phyloP scores from a whole-genome alignment of 2,888 invertebrate genomes.

The Agrotis segetum region DNA sequence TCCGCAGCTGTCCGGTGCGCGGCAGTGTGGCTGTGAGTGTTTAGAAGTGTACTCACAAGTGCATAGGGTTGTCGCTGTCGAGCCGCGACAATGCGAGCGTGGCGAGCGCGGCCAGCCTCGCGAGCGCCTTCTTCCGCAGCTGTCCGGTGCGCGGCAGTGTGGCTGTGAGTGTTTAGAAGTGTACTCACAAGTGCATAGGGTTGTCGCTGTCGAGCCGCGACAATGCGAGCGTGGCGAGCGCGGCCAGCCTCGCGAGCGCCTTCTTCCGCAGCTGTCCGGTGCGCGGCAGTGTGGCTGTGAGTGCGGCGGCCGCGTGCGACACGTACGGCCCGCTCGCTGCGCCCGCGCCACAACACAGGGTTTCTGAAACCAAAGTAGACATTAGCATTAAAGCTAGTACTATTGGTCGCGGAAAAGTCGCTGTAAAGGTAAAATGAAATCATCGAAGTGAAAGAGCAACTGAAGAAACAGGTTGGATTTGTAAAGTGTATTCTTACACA shows the following conservation, averaged over 20 bases:
- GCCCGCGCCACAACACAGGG: slow-evolving; percentile 82
- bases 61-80: slow-evolving; percentile 82
- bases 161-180: slow-evolving; percentile 54
- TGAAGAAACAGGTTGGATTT: no score
- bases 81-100: slow-evolving; percentile 79
- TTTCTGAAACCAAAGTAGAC: slow-evolving; percentile 69
- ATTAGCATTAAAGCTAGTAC: no score
- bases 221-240: slow-evolving; percentile 84
- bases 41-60: slow-evolving; percentile 74
- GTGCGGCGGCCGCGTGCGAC: slow-evolving; percentile 72
- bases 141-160: slow-evolving; percentile 79
- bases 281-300: slow-evolving; percentile 78
- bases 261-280: slow-evolving; percentile 78
- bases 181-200: slow-evolving; percentile 82
- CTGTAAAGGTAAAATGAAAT: no score
- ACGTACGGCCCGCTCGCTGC: slow-evolving; percentile 75
- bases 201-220: slow-evolving; percentile 79
- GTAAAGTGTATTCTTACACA: no score
- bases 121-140: slow-evolving; percentile 81
- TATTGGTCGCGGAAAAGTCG: no score
- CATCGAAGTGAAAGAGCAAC: no score
- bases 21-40: slow-evolving; percentile 74
- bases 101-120: slow-evolving; percentile 84
- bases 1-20: slow-evolving; percentile 79
- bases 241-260: slow-evolving; percentile 81